Conservation (phyloP, 2,113 vertebrate genomes). For the Rhizomys pruinosus region DNA sequence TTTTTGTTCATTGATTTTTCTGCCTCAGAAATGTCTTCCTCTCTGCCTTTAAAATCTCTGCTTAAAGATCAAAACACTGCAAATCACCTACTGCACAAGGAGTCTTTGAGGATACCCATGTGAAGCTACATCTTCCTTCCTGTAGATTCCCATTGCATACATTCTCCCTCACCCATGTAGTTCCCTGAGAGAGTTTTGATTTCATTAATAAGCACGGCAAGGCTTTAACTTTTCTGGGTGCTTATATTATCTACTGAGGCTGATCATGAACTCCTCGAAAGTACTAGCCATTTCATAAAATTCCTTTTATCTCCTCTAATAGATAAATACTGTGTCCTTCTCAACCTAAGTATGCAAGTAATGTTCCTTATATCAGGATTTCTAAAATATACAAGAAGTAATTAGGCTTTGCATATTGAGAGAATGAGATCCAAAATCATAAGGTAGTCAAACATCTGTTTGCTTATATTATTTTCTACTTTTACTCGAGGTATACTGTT, state of each 20-base stretch:
- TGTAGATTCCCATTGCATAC: background rate
- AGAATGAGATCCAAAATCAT: background rate
- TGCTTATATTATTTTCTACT: background rate
- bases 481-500: background rate
- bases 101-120: background rate
- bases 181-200: background rate
- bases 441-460: background rate
- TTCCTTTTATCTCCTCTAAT: background rate
- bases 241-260: background rate
- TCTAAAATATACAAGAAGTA: conserved; percentile 38
- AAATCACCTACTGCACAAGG: background rate
- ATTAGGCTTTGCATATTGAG: background rate
- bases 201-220: background rate
- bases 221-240: background rate
- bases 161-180: background rate
- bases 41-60: background rate
- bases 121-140: background rate
- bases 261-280: background rate
- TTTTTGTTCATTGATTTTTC: background rate
- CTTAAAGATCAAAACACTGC: background rate
- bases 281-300: no score
- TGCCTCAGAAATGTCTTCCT: background rate
- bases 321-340: background rate
- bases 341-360: background rate
- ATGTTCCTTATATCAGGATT: background rate